These are phyloP conservation scores for Thelaira solivaga DNA, from an alignment of 2,888 invertebrate genomes.

Conservation along the genomic window DNA sequence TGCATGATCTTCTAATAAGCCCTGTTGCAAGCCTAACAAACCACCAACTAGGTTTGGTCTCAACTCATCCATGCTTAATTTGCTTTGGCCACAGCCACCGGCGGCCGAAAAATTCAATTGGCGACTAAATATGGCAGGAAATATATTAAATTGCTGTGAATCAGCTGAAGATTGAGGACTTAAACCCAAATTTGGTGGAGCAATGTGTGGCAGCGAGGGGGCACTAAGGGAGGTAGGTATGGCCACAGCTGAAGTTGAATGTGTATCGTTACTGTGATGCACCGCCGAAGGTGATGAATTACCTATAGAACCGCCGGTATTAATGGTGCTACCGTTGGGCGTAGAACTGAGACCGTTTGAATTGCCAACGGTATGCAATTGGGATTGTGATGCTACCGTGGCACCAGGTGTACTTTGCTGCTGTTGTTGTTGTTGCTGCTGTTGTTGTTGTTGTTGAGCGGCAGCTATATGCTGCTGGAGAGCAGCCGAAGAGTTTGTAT, in stretches of 20 bases:
- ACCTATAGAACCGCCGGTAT: constrained; percentile 69
- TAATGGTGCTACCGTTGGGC: constrained; percentile 66
- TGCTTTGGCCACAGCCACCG: constrained; percentile 84
- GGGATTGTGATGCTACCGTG: constrained; percentile 49
- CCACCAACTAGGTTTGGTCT: constrained; percentile 89
- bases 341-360: constrained; percentile 55
- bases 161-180: constrained; percentile 77
- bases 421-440: constrained; percentile 59
- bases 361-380: constrained; percentile 63
- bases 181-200: constrained; percentile 73
- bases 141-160: constrained; percentile 88
- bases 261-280: constrained; percentile 65
- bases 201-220: constrained; percentile 69
- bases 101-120: constrained; percentile 87
- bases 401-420: constrained; percentile 48
- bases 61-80: constrained; percentile 89
- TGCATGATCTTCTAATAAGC: constrained; percentile 88
- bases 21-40: constrained; percentile 86
- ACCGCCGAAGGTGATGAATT: constrained; percentile 73
- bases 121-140: constrained; percentile 92
- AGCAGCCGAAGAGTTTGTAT: constrained; percentile 63
- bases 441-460: constrained; percentile 49
- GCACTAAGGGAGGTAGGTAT: constrained; percentile 67
- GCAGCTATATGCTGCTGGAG: constrained; percentile 62
- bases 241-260: constrained; percentile 64